Conservation (phyloP, 2,797 vertebrate genomes). For the Sphaeramia orbicularis region DNA sequence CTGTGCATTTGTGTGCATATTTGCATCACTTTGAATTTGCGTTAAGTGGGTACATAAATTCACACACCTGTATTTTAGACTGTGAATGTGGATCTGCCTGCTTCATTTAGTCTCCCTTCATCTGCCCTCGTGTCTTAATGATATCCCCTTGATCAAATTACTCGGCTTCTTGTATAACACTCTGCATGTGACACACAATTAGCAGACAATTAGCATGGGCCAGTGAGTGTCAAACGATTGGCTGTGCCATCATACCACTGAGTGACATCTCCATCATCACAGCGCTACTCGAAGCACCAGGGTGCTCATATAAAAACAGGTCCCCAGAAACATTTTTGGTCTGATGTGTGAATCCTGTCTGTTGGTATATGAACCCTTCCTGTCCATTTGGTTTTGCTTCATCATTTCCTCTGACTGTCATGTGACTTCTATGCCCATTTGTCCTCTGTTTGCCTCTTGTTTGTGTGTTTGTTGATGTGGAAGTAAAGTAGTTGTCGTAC, state of each 20-base stretch:
- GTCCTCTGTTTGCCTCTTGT: not conserved
- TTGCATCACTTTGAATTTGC: constrained; percentile 49
- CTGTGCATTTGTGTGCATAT: constrained; percentile 23
- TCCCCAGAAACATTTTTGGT: not conserved
- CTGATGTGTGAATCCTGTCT: not conserved
- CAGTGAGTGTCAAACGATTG: constrained; percentile 78
- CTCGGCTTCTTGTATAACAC: constrained; percentile 77
- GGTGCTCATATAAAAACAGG: constrained; percentile 4
- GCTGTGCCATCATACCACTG: constrained; percentile 61
- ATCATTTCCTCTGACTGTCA: not conserved
- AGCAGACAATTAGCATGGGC: constrained; percentile 75
- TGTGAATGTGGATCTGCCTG: constrained; percentile 12
- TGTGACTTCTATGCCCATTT: constrained; percentile 4
- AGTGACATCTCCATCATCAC: constrained; percentile 78
- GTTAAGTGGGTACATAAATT: not conserved
- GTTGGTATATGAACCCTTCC: not conserved
- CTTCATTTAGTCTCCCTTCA: constrained; percentile 12
- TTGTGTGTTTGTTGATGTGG: constrained; percentile 20
- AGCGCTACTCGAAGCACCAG: constrained; percentile 12
- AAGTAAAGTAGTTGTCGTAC: not conserved
- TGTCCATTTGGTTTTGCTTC: rapidly evolving
- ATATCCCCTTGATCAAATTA: constrained; percentile 75
- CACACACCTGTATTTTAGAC: not conserved
- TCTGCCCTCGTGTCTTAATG: constrained; percentile 66
- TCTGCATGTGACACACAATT: constrained; percentile 72